Evolutionary conservation across 2,797 vertebrate genomes (phyloP), one percentile per base, ranked within the genome.

Genomic region (Poeciliopsis gracilis): DNA sequence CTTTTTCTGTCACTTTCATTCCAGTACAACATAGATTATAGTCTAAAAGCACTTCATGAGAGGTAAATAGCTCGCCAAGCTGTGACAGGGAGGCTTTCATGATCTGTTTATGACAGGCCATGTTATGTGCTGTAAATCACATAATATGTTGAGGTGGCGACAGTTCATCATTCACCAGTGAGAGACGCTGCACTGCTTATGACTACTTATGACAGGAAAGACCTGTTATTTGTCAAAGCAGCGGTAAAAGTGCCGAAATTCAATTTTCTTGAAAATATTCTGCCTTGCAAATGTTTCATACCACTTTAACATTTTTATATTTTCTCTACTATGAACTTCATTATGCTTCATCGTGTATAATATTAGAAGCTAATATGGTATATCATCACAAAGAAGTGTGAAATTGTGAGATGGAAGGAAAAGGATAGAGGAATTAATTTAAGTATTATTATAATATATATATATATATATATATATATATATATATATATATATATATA

Each of bases 111-210:
- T 47, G 46, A 71, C 45, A 51, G 45, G 25, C 28, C 67, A n/a
- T 71, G 43, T 33, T 55, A 72, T 75, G 66, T 72, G 69, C 41
- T 73, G 59, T 69, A 30, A 73, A 69, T 72, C 69, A 72, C 57
- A 36, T 36, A 36, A 36, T 36, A 36, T 69, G 30, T 36, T 73
- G 53, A 67, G 47, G 20, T 46, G 11, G 61, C 30, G 30, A 36
- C 25, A 70, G 46, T 18, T 18, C n/a, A 75, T 45, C 47, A 80
- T 63, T 75, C 78, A 78, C 6, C 3, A 72, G 72, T 46, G 9
- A 77, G 25, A 15, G 43, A 12, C 13, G 55, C 30, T 51, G 11
- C 13, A 51, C 12, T 43, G 28, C 66, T 51, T 46, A 41, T 57
- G 45, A 25, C 25, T 28, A 25, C 38, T 55, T 25, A 18, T 73